These are phyloP conservation scores for Clepsis dumicolana DNA, from an alignment of 2,888 invertebrate species.

Conservation along the genomic window DNA sequence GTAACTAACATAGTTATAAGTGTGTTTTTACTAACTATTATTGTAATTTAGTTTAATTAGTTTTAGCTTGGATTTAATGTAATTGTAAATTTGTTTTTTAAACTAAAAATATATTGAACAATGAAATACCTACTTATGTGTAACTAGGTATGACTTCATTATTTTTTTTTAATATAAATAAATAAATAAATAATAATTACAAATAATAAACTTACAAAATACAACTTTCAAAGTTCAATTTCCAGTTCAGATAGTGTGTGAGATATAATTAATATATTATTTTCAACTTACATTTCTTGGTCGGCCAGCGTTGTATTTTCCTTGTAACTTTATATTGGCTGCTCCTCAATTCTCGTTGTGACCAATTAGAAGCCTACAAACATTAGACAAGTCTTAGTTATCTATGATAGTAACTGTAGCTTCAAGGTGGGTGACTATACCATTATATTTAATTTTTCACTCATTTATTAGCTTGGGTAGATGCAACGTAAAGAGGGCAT, in stretches of 20 bases:
- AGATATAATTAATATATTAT: neutral
- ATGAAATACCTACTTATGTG: too few species aligned
- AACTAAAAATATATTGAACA: too few species aligned
- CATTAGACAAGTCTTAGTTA: constrained; percentile 23
- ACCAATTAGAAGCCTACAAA: constrained; percentile 75
- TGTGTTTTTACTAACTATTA: too few species aligned
- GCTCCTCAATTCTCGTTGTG: constrained; percentile 78
- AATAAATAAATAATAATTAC: too few species aligned
- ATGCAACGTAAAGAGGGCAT: constrained; percentile 22
- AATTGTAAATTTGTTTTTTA: too few species aligned
- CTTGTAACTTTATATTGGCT: constrained; percentile 82
- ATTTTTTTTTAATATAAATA: too few species aligned
- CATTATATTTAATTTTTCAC: neutral
- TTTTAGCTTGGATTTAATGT: too few species aligned
- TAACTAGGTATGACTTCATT: too few species aligned
- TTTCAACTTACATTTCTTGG: constrained; percentile 70
- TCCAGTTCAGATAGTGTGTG: neutral
- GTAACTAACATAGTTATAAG: too few species aligned
- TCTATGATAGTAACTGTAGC: neutral
- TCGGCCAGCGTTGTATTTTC: constrained; percentile 81
- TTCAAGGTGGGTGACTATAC: neutral
- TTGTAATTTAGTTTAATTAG: too few species aligned
- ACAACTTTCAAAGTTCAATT: neutral
- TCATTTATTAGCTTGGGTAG: neutral
- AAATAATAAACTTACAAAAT: too few species aligned